Conservation (phyloP, 2,113 vertebrate species). For the Gadus chalcogrammus region DNA sequence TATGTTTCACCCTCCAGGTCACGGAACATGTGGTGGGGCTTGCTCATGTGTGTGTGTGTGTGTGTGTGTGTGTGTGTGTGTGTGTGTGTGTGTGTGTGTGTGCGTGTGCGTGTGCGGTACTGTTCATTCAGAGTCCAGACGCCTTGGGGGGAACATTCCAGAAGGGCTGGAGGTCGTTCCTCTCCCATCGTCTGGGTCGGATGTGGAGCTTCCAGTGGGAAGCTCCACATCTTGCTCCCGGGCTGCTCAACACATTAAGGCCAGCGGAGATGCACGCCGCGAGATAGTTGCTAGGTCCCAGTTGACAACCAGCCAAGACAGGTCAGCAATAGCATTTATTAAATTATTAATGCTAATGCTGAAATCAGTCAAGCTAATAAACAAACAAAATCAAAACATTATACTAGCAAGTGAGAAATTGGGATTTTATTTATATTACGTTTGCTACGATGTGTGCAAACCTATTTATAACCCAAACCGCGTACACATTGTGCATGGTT, state of each 20-base stretch:
- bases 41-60: too few species aligned
- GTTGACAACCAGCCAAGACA: conserved; percentile 28
- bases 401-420: too few species aligned
- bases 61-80: too few species aligned
- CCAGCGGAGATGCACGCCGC: conserved; percentile 18
- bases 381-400: not conserved
- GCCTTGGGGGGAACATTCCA: conserved; percentile 51
- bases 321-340: too few species aligned
- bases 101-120: conserved; percentile 24
- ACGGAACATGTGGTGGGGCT: conserved; percentile 52
- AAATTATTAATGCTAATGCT: conserved; percentile 13
- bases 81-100: too few species aligned
- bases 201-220: conserved; percentile 55
- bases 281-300: not conserved
- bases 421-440: too few species aligned
- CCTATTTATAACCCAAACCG: too few species aligned
- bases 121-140: conserved; percentile 24
- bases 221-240: conserved; percentile 39
- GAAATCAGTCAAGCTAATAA: conserved; percentile 17
- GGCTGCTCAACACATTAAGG: conserved; percentile 62
- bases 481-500: too few species aligned
- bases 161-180: conserved; percentile 54
- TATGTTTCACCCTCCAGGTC: conserved; percentile 40
- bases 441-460: too few species aligned
- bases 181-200: conserved; percentile 66